Evolutionary conservation across 2,113 vertebrate genomes (phyloP).

Genomic region (Hippocampus barbouri): DNA sequence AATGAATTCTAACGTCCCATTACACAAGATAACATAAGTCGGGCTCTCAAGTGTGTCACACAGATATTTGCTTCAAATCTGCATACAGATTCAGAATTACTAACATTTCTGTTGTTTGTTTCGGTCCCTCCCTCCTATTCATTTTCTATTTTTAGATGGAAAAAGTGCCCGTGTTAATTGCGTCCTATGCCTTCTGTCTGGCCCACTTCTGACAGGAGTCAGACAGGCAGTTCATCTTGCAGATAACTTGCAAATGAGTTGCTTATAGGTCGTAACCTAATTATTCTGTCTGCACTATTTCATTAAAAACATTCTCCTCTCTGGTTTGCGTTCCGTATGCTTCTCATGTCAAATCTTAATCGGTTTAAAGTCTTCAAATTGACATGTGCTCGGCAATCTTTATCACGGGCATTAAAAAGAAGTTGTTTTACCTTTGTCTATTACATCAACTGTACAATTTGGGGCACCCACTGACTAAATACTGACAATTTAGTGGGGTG

Average conservation of each 20-base stretch:
- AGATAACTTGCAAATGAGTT: constrained; percentile 43
- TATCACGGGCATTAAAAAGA: neutral
- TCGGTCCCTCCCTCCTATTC: neutral
- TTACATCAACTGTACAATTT: neutral
- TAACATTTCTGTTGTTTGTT: constrained; percentile 2
- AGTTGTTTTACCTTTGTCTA: neutral
- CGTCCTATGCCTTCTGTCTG: constrained; percentile 31
- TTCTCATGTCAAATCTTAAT: neutral
- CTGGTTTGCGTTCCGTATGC: neutral
- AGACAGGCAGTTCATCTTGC: constrained; percentile 35
- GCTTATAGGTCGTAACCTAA: constrained; percentile 33
- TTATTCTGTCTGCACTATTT: constrained; percentile 31
- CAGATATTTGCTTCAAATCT: constrained; percentile 22
- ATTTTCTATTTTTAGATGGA: constrained; percentile 10
- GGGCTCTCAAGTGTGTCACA: constrained; percentile 46
- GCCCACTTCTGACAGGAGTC: constrained; percentile 44
- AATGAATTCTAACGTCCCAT: constrained; percentile 62
- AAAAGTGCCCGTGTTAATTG: constrained; percentile 24
- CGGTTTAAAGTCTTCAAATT: constrained; percentile 11
- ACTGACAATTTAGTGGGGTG: neutral
- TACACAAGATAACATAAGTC: constrained; percentile 62
- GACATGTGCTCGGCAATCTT: neutral
- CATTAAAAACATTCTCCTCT: constrained; percentile 27
- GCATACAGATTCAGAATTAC: constrained; percentile 33
- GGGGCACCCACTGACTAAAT: neutral